A percentile compares a stretch with the other conserved stretches of the same genome.
These are phyloP conservation scores for Sinonovacula constricta DNA, from an alignment of 1,140 invertebrate genomes.

Conservation along the genomic window DNA sequence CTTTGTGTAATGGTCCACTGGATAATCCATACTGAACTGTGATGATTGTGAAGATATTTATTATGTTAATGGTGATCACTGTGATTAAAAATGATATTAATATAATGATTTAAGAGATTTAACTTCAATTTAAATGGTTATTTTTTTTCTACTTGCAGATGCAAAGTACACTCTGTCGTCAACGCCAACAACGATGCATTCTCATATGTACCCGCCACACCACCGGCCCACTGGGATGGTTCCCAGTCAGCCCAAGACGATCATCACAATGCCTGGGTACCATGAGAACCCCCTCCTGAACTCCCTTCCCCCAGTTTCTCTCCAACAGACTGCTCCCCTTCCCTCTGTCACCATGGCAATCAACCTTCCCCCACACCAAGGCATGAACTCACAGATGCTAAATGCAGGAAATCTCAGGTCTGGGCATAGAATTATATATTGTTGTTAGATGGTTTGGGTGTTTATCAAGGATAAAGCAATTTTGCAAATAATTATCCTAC, in stretches of 20 bases:
- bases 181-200: constrained; percentile 59
- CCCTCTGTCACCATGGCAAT: constrained; percentile 39
- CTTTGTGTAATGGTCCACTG: too few species aligned
- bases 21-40: too few species aligned
- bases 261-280: constrained; percentile 56
- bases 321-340: constrained; percentile 56
- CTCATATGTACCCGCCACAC: constrained; percentile 62
- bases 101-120: constrained; percentile 41
- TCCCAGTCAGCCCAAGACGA: constrained; percentile 47
- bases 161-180: constrained; percentile 51
- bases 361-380: constrained; percentile 47
- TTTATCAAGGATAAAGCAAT: too few species aligned
- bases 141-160: neutral
- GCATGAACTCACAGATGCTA: constrained; percentile 63
- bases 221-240: constrained; percentile 58
- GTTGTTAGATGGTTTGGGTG: too few species aligned
- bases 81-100: neutral
- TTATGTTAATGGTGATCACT: too few species aligned
- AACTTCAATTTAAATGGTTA: too few species aligned
- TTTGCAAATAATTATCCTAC: too few species aligned
- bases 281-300: constrained; percentile 70
- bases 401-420: constrained; percentile 53
- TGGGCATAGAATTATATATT: too few species aligned
- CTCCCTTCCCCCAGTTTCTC: constrained; percentile 61
- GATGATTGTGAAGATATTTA: too few species aligned